phyloP scores from a whole-genome alignment of 2,888 invertebrate species.

The Fabriciana adippe region DNA sequence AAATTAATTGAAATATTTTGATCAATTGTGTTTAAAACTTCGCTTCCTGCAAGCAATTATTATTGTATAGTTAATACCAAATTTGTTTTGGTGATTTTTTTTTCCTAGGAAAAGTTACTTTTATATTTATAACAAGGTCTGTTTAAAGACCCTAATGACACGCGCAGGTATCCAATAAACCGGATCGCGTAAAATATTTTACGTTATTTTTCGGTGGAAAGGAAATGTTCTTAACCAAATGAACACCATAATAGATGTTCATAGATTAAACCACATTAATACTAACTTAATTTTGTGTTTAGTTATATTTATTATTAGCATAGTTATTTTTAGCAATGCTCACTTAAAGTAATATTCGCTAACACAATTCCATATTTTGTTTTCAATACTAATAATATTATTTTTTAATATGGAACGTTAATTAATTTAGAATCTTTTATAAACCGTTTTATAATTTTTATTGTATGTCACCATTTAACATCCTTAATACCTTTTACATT shows the following conservation, averaged over 20 bases:
- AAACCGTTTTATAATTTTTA: too few relatives aligned
- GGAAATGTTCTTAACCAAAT: slow-evolving; percentile 20
- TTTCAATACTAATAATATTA: neutral
- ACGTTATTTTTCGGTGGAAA: slow-evolving; percentile 21
- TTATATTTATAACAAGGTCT: slow-evolving; percentile 60
- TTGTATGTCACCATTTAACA: too few relatives aligned
- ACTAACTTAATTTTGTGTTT: slow-evolving; percentile 30
- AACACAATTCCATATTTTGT: neutral
- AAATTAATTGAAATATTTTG: neutral
- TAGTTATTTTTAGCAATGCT: slow-evolving; percentile 21
- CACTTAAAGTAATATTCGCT: neutral
- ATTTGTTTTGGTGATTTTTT: slow-evolving; percentile 60
- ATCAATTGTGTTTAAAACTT: slow-evolving; percentile 1
- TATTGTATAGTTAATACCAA: slow-evolving; percentile 57
- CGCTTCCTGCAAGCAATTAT: slow-evolving; percentile 41
- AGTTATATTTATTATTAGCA: slow-evolving; percentile 37
- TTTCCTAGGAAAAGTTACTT: slow-evolving; percentile 66
- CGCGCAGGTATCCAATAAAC: neutral
- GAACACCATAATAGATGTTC: neutral
- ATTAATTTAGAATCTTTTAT: too few relatives aligned
- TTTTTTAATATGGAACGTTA: neutral
- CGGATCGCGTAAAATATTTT: slow-evolving; percentile 4
- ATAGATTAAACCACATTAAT: neutral
- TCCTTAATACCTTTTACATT: too few relatives aligned
- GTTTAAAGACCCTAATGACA: slow-evolving; percentile 64